A percentile compares a stretch with the other conserved stretches of the same genome.
Evolutionary conservation across 2,113 vertebrate genomes (phyloP).

Genomic region (Lepus timidus): DNA sequence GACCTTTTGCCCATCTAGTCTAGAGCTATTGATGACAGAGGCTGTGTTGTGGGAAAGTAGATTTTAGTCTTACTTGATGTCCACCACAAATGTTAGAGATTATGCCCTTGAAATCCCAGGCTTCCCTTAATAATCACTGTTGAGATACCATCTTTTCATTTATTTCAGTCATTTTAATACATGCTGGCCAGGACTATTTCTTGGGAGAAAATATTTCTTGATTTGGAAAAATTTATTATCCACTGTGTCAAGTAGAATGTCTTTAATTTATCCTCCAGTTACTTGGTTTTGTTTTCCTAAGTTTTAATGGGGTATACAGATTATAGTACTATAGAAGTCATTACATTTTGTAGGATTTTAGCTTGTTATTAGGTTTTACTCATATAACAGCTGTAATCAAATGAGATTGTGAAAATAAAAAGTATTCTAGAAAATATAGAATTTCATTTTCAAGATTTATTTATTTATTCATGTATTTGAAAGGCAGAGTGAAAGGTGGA

Average conservation of each 20-base stretch:
- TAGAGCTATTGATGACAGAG: neutral
- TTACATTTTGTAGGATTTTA: conserved; percentile 2
- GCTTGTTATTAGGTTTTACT: conserved; percentile 28
- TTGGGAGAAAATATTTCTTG: conserved; percentile 53
- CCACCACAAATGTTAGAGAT: neutral
- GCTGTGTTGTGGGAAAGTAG: conserved; percentile 55
- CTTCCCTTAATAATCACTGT: conserved; percentile 60
- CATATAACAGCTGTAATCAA: conserved; percentile 35
- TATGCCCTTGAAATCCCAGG: conserved; percentile 56
- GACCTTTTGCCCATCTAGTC: conserved; percentile 61
- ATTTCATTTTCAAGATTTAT: no score
- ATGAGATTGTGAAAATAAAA: conserved; percentile 53
- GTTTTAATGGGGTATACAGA: neutral
- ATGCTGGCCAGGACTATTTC: conserved; percentile 37
- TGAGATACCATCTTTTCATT: conserved; percentile 50
- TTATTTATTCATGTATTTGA: no score
- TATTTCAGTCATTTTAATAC: conserved; percentile 57
- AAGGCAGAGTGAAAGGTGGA: no score
- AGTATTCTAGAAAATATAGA: conserved; percentile 28
- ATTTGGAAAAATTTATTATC: conserved; percentile 50
- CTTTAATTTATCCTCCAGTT: conserved; percentile 18
- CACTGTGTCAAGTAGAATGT: neutral
- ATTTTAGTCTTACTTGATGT: conserved; percentile 31
- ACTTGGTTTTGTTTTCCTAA: neutral
- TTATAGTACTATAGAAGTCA: conserved; percentile 18